Evolutionary conservation across 2,797 vertebrate genomes (phyloP), one percentile per base, ranked within the genome.

Genomic region (Lepidocolaptes lacrymiger): DNA sequence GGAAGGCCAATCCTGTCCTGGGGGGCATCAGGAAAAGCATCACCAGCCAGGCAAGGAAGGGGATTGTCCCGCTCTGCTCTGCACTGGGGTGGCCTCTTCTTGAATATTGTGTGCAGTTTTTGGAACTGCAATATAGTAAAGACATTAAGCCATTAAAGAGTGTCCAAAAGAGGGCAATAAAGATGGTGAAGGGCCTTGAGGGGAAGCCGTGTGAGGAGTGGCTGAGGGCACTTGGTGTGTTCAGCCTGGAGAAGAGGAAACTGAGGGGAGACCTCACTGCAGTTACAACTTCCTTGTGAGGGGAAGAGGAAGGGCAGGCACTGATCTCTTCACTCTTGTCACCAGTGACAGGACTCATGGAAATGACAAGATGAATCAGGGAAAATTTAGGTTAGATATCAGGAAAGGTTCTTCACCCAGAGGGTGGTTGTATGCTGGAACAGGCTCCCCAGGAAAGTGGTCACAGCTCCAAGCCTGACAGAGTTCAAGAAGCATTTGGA

Each of bases 41-140:
- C 19, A 0, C 19, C 37, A 41, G 37, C 12, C 2, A 3, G 19
- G 9, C 9, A 6, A 21, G 6, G 13, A 8, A 21, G 37, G 37
- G 37, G 12, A 62, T 30, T 41, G 37, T 41, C 37, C 59, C 0
- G 1, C 27, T 41, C 59, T 28, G 18, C 37, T 39, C 59, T 39
- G 27, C 37, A 30, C 18, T 41, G 27, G 37, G 27, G 18, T 6
- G 3, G 27, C 19, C 27, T 61, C 37, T 30, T 19, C 27, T 30
- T 14, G 19, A 41, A 41, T 41, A 62, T 21, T 30, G 18, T 21
- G 39, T 13, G 61, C 39, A 63, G 14, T 11, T 63, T 63, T 23
- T 39, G 21, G 39, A 10, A 17, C 39, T 3, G 6, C 39, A 43
- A 43, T 23, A 43, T 23, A 63, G 23, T 39, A 43, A 62, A 43